Percentiles rank a stretch among this genome's conserved stretches.
These are phyloP conservation scores for Dinomys branickii DNA, from an alignment of 2,113 vertebrate species.

Conservation along the genomic window DNA sequence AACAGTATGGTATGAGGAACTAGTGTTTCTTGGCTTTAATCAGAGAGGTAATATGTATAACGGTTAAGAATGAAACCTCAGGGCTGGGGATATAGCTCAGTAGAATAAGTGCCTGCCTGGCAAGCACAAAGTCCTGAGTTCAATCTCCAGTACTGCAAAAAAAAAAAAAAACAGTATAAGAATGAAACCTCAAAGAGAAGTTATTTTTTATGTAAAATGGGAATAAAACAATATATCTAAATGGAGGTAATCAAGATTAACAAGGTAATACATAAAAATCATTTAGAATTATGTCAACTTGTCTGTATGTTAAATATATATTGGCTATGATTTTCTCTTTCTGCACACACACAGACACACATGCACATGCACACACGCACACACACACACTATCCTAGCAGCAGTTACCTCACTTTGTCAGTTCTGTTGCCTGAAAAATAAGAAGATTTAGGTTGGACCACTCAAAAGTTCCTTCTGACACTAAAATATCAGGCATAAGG, in stretches of 20 bases:
- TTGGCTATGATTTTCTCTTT: not conserved
- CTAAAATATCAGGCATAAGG: not conserved
- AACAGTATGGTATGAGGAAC: not conserved
- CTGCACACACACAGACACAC: not conserved
- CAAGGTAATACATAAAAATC: not conserved
- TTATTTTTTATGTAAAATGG: not conserved
- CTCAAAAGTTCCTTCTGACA: conserved; percentile 23
- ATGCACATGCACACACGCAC: not conserved
- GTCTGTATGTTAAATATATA: not conserved
- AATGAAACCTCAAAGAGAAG: not conserved
- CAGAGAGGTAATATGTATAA: not conserved
- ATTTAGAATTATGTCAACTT: conserved; percentile 27
- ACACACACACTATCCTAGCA: not conserved
- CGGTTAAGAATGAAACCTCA: not conserved
- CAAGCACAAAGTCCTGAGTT: too few relatives aligned
- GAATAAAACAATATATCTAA: not conserved
- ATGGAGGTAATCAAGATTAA: not conserved
- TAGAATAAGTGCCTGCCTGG: too few relatives aligned
- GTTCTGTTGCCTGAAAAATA: conserved; percentile 20
- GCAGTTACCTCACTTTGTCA: not conserved
- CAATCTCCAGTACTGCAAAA: too few relatives aligned
- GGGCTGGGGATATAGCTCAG: too few relatives aligned
- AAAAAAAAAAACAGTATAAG: too few relatives aligned
- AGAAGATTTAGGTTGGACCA: not conserved
- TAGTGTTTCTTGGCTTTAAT: not conserved